Conservation (phyloP, 2,113 vertebrate genomes). For the Condylura cristata region DNA sequence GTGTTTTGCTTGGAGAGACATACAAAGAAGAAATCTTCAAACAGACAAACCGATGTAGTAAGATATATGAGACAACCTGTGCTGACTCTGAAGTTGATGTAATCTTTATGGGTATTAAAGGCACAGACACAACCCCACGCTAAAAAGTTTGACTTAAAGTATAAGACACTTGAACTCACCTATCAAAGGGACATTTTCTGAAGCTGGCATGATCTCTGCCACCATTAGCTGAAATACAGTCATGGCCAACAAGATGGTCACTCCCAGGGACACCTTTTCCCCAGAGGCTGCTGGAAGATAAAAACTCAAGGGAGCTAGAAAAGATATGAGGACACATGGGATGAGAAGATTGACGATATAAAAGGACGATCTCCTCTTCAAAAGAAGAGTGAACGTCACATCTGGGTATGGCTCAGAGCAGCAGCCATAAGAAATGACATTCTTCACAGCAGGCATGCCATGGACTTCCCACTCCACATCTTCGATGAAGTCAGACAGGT, state of each 20-base stretch:
- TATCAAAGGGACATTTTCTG: constrained; percentile 97
- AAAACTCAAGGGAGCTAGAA: constrained; percentile 96
- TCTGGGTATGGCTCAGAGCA: constrained; percentile 98
- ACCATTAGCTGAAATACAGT: constrained; percentile 99
- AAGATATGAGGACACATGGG: constrained; percentile 97
- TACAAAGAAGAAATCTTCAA: constrained; percentile 12
- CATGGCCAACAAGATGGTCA: constrained; percentile 96
- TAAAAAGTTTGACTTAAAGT: neutral
- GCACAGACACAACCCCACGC: neutral
- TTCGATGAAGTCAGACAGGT: constrained; percentile 97
- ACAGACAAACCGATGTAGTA: neutral
- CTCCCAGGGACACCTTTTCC: constrained; percentile 97
- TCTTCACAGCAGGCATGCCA: constrained; percentile 96
- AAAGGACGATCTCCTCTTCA: constrained; percentile 97
- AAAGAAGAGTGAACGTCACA: constrained; percentile 95
- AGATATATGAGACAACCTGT: neutral
- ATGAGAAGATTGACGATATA: constrained; percentile 98
- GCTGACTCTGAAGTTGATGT: neutral
- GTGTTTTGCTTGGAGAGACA: neutral
- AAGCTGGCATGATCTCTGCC: constrained; percentile 99
- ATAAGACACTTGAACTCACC: constrained; percentile 84
- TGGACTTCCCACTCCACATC: constrained; percentile 99
- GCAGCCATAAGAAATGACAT: constrained; percentile 96
- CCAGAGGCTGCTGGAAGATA: constrained; percentile 98
- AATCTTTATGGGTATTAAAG: neutral